Evolutionary conservation across 2,888 invertebrate genomes (phyloP), one percentile per base, ranked within the genome.

Genomic region (Pterostichus niger): DNA sequence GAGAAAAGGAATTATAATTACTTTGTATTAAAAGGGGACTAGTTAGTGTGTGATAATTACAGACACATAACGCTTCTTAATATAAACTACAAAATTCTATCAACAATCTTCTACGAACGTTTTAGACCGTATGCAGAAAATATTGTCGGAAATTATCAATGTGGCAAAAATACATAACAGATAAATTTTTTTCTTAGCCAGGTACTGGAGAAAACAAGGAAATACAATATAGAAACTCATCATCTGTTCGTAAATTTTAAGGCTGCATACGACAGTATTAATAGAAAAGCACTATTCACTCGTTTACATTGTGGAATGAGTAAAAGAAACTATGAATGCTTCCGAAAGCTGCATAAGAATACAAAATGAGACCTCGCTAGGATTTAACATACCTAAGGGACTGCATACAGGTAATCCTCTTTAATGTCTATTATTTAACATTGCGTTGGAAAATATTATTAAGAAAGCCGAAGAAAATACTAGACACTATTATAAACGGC

Each of bases 101-200:
- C 78, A 15, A 9, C 3, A 11, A 59, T 59, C 13, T 15, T 59
- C 3, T 59, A 15, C 52, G 80, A 76, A 80, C 84, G 68, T 49
- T 44, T 83, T 71, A 75, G 40, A 54, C 46, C 61, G 49, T 31
- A 84, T 81, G 46, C 78, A 73, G 79, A 79, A 64, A 84, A 82
- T 71, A 59, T 59, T 11, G 17, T 59, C 13, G 61, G 61, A n/a
- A 10, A 59, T 6, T 59, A 59, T 17, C 61, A 59, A 59, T 15
- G 61, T 31, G 61, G 31, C 24, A 59, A 13, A 59, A 31, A 68
- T 84, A 78, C 24, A 83, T 52, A 59, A 46, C 81, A 73, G 68
- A 84, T 75, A 76, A 84, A 75, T 76, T 84, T 13, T 49, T 83
- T 31, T 44, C 77, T 84, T 11, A 76, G 71, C 35, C 49, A 84